Percentiles rank a stretch among this genome's conserved stretches.
These are phyloP conservation scores for Myotis lucifugus DNA, from an alignment of 2,113 vertebrate species.

Conservation along the genomic window DNA sequence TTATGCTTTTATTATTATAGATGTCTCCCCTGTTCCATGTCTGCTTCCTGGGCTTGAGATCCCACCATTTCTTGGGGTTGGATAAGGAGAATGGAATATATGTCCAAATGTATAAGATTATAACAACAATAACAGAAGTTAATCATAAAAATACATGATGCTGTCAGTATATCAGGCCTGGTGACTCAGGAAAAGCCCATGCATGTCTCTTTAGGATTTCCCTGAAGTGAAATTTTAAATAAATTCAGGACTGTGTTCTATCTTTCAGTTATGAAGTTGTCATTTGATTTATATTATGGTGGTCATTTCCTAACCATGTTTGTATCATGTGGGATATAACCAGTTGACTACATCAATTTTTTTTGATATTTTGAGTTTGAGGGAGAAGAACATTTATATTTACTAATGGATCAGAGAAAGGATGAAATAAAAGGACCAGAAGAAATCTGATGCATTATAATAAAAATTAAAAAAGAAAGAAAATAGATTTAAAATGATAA, in stretches of 20 bases:
- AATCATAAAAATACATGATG: background rate
- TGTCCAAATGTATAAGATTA: background rate
- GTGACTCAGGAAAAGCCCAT: background rate
- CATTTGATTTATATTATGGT: background rate
- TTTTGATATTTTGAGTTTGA: background rate
- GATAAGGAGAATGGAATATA: background rate
- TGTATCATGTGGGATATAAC: background rate
- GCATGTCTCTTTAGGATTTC: background rate
- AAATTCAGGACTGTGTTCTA: background rate
- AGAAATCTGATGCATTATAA: background rate
- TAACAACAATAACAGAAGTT: background rate
- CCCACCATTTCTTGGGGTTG: background rate
- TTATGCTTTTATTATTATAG: background rate
- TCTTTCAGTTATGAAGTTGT: background rate
- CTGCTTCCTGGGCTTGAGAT: background rate
- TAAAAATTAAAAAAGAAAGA: background rate
- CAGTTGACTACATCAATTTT: background rate
- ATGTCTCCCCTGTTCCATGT: accelerated
- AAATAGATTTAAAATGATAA: background rate
- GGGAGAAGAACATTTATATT: background rate
- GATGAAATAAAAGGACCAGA: background rate
- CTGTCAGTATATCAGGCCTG: background rate
- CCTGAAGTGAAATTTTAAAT: background rate
- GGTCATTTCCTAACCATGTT: background rate
- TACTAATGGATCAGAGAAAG: background rate